Evolutionary conservation across 2,888 invertebrate species (phyloP).

Genomic region (Anaspis maculata): DNA sequence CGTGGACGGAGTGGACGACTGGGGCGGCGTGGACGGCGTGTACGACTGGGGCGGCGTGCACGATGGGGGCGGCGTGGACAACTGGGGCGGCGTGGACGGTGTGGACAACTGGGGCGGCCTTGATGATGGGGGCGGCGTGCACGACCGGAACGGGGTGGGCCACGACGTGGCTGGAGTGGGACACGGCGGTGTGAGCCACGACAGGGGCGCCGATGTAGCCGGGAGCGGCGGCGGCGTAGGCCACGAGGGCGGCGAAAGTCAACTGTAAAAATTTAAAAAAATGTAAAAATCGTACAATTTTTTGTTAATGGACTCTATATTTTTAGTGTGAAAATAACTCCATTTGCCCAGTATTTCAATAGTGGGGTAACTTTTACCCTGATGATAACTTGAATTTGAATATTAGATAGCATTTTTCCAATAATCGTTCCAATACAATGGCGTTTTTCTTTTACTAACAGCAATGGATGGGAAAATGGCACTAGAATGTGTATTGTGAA

Average conservation of each 20-base stretch:
- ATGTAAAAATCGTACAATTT: no score
- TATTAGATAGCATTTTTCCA: no score
- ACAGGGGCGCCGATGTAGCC: conserved; percentile 18
- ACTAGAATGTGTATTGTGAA: no score
- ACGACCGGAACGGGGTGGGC: conserved; percentile 20
- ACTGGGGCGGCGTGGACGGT: conserved; percentile 25
- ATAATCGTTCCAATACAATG: no score
- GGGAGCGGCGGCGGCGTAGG: conserved; percentile 20
- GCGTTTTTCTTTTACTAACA: no score
- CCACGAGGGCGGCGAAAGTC: conserved; percentile 19
- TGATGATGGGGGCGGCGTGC: conserved; percentile 19
- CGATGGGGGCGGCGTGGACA: conserved; percentile 27
- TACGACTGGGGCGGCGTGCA: conserved; percentile 23
- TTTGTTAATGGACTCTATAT: no score
- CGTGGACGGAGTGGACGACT: conserved; percentile 22
- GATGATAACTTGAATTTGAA: no score
- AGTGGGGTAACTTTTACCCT: no score
- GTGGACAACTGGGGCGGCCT: conserved; percentile 27
- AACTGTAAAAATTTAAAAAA: no score
- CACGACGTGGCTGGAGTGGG: conserved; percentile 22
- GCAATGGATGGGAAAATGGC: no score
- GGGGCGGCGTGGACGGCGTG: conserved; percentile 8
- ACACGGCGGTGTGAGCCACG: conserved; percentile 22
- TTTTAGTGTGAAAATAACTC: no score
- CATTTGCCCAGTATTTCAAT: no score